These are phyloP conservation scores for Lepilemur ruficaudatus DNA, from an alignment of 2,797 vertebrate genomes.

Conservation along the genomic window DNA sequence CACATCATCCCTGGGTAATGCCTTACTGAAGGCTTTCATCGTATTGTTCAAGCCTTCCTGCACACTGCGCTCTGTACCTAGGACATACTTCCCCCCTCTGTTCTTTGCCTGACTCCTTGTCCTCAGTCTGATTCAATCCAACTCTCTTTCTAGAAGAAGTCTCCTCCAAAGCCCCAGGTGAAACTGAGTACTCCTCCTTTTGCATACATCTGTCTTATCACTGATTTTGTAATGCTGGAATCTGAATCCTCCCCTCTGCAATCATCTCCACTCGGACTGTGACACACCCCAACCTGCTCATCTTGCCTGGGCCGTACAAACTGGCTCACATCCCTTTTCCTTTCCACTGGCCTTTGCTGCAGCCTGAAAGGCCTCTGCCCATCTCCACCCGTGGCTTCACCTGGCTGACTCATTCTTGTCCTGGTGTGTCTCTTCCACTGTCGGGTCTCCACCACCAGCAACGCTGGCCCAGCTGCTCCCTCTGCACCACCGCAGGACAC, in stretches of 20 bases:
- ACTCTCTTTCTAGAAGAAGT: background rate
- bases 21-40: background rate
- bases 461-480: too few relatives aligned
- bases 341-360: background rate
- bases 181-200: background rate
- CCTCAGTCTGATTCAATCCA: background rate
- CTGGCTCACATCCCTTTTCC: background rate
- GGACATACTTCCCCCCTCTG: background rate
- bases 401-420: conserved; percentile 32
- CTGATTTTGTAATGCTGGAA: background rate
- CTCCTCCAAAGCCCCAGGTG: background rate
- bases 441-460: background rate
- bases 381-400: background rate
- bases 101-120: background rate
- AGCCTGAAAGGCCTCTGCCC: background rate
- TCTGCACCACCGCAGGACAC: background rate
- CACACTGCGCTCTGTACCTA: background rate
- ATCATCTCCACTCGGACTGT: background rate
- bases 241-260: background rate
- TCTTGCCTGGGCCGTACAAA: background rate
- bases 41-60: background rate
- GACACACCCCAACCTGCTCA: background rate
- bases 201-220: background rate
- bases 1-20: accelerated
- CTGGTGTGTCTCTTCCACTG: background rate